A percentile compares a stretch with the other conserved stretches of the same genome.
phyloP scores from a whole-genome alignment of 2,113 vertebrate species.

The Scomber colias region DNA sequence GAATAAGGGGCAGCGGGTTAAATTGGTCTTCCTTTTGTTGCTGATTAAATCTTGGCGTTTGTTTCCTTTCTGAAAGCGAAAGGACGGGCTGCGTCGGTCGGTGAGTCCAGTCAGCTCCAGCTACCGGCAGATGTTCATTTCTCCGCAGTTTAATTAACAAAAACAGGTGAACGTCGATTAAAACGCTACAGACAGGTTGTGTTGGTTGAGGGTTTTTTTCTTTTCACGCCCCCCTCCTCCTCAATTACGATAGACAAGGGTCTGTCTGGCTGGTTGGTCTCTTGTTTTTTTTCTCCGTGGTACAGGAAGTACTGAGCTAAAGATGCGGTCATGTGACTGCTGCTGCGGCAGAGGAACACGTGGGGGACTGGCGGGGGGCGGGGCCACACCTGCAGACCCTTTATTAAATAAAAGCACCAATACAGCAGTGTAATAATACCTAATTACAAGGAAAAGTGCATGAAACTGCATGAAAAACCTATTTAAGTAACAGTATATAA shows the following conservation, averaged over 20 bases:
- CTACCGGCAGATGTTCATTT: constrained; percentile 46
- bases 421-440: too few species aligned
- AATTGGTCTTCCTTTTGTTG: too few species aligned
- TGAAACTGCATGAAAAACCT: too few species aligned
- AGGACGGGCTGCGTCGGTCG: neutral
- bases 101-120: neutral
- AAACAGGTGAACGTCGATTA: neutral
- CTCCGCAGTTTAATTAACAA: neutral
- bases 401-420: too few species aligned
- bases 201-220: neutral
- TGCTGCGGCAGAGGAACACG: constrained; percentile 66
- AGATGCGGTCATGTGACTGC: constrained; percentile 78
- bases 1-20: neutral
- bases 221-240: neutral
- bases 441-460: too few species aligned
- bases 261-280: neutral
- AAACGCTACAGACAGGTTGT: neutral
- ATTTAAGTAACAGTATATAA: too few species aligned
- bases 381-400: neutral
- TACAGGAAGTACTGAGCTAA: constrained; percentile 58
- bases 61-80: neutral
- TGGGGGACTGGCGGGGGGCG: constrained; percentile 42
- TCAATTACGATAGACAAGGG: neutral
- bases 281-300: neutral
- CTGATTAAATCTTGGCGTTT: constrained; percentile 21